phyloP scores from a whole-genome alignment of 2,888 invertebrate species.

The Lycocerus yunnanus region DNA sequence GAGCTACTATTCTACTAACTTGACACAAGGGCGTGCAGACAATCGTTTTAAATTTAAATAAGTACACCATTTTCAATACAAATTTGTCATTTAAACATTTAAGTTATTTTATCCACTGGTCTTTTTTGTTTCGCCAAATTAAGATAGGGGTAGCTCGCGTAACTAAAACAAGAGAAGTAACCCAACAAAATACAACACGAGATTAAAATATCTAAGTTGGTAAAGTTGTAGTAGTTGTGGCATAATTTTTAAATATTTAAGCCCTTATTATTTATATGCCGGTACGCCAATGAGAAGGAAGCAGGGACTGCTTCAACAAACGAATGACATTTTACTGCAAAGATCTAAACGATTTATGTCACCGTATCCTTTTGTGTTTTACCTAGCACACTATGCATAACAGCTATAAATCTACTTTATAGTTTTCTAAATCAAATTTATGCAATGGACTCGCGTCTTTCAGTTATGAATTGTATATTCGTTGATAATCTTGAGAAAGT shows the following conservation, averaged over 20 bases:
- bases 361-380: conserved; percentile 56
- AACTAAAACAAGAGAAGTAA: not conserved
- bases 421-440: conserved; percentile 58
- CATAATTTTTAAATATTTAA: not conserved
- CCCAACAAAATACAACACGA: not conserved
- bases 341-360: conserved; percentile 57
- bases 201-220: not conserved
- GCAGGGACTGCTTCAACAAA: conserved; percentile 32
- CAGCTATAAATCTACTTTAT: conserved; percentile 58
- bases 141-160: not conserved
- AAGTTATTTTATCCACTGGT: not conserved
- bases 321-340: conserved; percentile 53
- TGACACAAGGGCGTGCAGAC: conserved; percentile 34
- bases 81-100: conserved; percentile 3
- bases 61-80: conserved; percentile 5
- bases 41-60: conserved; percentile 3
- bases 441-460: conserved; percentile 49
- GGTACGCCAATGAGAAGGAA: conserved; percentile 34
- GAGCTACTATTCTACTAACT: conserved; percentile 30
- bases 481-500: conserved; percentile 12
- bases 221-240: not conserved
- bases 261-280: not conserved
- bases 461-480: conserved; percentile 18
- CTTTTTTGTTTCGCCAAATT: not conserved
- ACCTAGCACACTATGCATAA: conserved; percentile 57